phyloP scores from a whole-genome alignment of 2,797 vertebrate genomes.

The Typhlichthys eigenmanni region DNA sequence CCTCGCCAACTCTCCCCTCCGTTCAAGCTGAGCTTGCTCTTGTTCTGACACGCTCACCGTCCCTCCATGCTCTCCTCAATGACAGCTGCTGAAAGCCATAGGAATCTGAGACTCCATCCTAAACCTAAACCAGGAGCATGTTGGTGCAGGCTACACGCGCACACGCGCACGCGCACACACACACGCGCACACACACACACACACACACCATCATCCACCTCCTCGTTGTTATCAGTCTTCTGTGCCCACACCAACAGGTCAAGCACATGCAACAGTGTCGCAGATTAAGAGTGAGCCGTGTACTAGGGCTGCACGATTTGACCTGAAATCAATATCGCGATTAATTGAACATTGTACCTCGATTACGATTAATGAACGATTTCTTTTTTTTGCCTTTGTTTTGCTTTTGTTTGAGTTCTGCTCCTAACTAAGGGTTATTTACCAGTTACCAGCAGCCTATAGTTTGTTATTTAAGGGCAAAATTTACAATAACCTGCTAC shows the following conservation, averaged over 20 bases:
- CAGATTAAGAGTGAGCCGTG: conserved; percentile 56
- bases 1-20: not conserved
- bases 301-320: too few relatives aligned
- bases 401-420: too few relatives aligned
- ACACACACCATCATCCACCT: conserved; percentile 1
- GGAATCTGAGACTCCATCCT: conserved; percentile 43
- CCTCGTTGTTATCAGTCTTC: conserved; percentile 45
- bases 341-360: too few relatives aligned
- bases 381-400: too few relatives aligned
- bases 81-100: conserved; percentile 45
- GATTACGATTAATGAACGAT: too few relatives aligned
- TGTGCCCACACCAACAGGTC: conserved; percentile 54
- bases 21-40: conserved; percentile 17
- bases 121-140: conserved; percentile 22
- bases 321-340: too few relatives aligned
- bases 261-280: conserved; percentile 66
- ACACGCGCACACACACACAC: not conserved
- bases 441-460: too few relatives aligned
- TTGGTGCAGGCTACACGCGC: not conserved
- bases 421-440: too few relatives aligned
- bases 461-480: too few relatives aligned
- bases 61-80: conserved; percentile 44
- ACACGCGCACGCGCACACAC: not conserved
- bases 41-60: conserved; percentile 40
- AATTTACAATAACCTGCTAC: too few relatives aligned